Evolutionary conservation across 2,113 vertebrate species (phyloP).

Genomic region (Onychostoma macrolepis): DNA sequence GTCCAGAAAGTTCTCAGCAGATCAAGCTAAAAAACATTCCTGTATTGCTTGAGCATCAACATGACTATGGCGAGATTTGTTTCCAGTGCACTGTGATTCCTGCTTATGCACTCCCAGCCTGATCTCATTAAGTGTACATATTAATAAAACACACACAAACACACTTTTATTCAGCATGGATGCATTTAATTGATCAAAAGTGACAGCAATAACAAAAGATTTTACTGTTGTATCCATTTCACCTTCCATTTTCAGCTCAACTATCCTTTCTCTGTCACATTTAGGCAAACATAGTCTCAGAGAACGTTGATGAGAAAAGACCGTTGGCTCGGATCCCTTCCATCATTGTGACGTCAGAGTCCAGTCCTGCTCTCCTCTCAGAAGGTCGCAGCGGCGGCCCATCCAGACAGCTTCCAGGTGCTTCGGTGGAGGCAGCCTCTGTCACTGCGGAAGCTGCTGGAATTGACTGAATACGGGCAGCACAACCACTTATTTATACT

Average conservation of each 20-base stretch:
- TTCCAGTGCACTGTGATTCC: not conserved
- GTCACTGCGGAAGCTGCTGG: constrained; percentile 61
- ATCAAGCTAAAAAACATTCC: not conserved
- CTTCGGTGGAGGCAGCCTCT: constrained; percentile 37
- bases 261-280: constrained; percentile 34
- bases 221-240: not conserved
- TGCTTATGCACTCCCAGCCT: not conserved
- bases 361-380: constrained; percentile 66
- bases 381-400: constrained; percentile 55
- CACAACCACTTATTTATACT: constrained; percentile 27
- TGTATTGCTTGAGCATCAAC: not conserved
- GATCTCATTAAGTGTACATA: not conserved
- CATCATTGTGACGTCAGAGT: constrained; percentile 74
- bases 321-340: constrained; percentile 57
- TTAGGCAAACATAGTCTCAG: constrained; percentile 58
- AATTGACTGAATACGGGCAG: constrained; percentile 55
- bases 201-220: not conserved
- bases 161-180: not conserved
- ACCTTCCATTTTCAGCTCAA: not conserved
- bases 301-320: constrained; percentile 50
- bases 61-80: not conserved
- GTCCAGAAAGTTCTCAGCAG: not conserved
- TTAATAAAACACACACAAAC: too few species aligned
- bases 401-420: constrained; percentile 48
- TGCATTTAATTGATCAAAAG: not conserved